phyloP scores from a whole-genome alignment of 2,797 vertebrate genomes.

The Syngnathus rostellatus region DNA sequence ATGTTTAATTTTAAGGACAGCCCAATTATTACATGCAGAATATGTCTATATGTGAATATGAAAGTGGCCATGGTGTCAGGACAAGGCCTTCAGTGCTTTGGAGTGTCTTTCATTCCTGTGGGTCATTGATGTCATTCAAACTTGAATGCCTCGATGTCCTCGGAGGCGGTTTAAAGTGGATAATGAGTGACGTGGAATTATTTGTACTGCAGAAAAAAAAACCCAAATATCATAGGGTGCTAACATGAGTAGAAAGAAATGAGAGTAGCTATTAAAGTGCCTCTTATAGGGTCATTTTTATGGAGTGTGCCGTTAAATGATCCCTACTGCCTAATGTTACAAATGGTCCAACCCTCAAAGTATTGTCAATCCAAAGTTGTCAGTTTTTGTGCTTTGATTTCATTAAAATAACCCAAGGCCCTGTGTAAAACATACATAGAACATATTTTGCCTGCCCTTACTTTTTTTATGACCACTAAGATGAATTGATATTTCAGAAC shows the following conservation, averaged over 20 bases:
- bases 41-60: constrained; percentile 4
- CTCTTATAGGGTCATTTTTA: not conserved
- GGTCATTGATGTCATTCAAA: constrained; percentile 9
- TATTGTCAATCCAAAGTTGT: not conserved
- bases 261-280: not conserved
- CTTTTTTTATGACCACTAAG: not conserved
- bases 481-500: not conserved
- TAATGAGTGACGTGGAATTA: constrained; percentile 20
- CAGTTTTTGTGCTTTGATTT: not conserved
- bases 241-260: not conserved
- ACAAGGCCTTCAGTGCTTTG: constrained; percentile 10
- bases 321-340: constrained; percentile 5
- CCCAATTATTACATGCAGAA: constrained; percentile 1
- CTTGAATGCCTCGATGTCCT: constrained; percentile 9
- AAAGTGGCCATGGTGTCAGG: constrained; percentile 17
- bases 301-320: constrained; percentile 2
- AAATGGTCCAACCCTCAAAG: not conserved
- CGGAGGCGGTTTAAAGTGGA: constrained; percentile 17
- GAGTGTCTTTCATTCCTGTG: constrained; percentile 12
- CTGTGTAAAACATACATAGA: not conserved
- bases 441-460: not conserved
- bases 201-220: constrained; percentile 8
- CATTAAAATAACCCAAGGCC: not conserved
- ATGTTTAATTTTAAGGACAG: not conserved
- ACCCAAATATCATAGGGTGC: constrained; percentile 4